Percentiles rank a stretch among this genome's conserved stretches.
phyloP scores from a whole-genome alignment of 2,797 vertebrate genomes.

The Epinephelus coioides region DNA sequence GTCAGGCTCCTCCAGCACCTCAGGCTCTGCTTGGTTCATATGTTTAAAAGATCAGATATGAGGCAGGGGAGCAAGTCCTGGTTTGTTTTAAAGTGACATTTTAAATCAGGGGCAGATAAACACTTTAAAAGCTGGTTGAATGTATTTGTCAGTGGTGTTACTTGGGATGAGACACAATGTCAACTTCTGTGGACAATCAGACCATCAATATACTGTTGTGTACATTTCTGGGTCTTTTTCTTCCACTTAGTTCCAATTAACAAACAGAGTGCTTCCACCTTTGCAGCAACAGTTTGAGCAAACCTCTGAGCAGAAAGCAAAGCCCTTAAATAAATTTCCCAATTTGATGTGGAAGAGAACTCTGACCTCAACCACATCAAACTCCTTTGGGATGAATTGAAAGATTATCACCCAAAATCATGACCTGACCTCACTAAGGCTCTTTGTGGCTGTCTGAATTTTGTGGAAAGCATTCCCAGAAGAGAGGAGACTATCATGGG shows the following conservation, averaged over 20 bases:
- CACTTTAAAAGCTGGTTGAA: not conserved
- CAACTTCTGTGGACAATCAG: no score
- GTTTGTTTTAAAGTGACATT: not conserved
- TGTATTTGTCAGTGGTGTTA: constrained; percentile 1
- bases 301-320: not conserved
- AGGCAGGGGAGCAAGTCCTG: not conserved
- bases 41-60: constrained; percentile 15
- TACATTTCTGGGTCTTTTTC: not conserved
- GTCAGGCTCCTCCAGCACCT: constrained; percentile 17
- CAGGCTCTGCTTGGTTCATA: not conserved
- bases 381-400: no score
- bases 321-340: not conserved
- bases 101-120: not conserved
- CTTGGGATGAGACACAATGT: not conserved
- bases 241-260: not conserved
- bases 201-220: not conserved
- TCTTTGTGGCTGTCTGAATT: not conserved
- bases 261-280: not conserved
- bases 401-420: no score
- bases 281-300: not conserved
- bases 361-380: not conserved
- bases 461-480: not conserved
- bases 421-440: not conserved
- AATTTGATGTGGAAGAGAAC: not conserved
- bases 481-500: not conserved